Evolutionary conservation across 64 coral and sea anemone genomes (phyloP), one percentile per base, ranked within the genome.

Genomic region (Montipora foliosa): DNA sequence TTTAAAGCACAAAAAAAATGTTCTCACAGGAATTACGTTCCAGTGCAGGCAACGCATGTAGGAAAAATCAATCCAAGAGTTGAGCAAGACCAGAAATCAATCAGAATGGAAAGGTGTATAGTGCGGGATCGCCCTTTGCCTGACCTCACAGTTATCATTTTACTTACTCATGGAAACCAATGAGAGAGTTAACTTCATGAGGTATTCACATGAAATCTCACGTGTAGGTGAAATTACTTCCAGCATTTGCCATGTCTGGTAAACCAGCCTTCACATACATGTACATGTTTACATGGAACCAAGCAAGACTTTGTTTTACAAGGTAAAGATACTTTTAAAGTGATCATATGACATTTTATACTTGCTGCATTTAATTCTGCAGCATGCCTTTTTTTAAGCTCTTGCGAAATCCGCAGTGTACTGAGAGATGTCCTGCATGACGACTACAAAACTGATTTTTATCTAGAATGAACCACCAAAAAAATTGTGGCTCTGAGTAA

Each of bases 251-350:
- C 74, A 2, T 76, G 74, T 76, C 44, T 45, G 25, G 70, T 74
- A 74, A 66, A 66, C 67, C 67, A 14, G 67, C 67, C 67, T 71
- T 71, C 67, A 71, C 67, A 76, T 76, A 76, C 25, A 44, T 47
- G 74, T 47, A 46, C 24, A 76, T 25, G 25, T 25, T 25, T 1
- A 25, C 1, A 25, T 25, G 25, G 25, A 25, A 25, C 25, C 25
- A 25, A 25, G 25, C 25, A 25, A 25, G 25, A 25, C 25, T 25
- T 25, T 29, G 13, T 47, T 76, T 76, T 76, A 47, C 44, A 29
- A 76, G 74, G 74, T 76, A 76, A 76, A 46, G 74, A 76, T 76
- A 76, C 74, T 25, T 76, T 76, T 76, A 76, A 76, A 76, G 25
- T 76, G 29, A 47, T 76, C 74, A 21, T 76, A 74, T 74, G 70